phyloP scores from a whole-genome alignment of 1,140 invertebrate genomes.

The Drosophila jambulina region DNA sequence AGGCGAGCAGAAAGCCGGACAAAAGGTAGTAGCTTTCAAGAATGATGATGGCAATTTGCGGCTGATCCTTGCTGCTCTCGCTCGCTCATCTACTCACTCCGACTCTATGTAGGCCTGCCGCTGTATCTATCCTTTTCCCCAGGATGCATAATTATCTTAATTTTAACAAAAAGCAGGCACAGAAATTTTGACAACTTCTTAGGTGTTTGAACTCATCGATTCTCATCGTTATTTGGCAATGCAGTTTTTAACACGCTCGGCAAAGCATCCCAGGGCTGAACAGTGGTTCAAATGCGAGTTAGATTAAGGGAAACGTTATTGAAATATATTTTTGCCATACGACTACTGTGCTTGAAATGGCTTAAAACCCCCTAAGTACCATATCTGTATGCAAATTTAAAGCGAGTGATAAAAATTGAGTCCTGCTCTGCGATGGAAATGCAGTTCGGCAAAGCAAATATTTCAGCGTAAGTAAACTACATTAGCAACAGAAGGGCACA shows the following conservation, averaged over 20 bases:
- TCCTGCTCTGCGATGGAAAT: slow-evolving; percentile 52
- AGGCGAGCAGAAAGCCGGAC: slow-evolving; percentile 42
- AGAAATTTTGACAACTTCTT: neutral
- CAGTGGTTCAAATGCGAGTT: neutral
- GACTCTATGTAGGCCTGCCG: neutral
- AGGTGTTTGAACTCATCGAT: neutral
- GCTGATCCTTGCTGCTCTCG: slow-evolving; percentile 58
- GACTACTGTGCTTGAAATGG: neutral
- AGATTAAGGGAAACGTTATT: neutral
- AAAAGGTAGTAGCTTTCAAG: slow-evolving; percentile 71
- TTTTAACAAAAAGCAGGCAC: slow-evolving; percentile 49
- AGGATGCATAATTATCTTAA: slow-evolving; percentile 66
- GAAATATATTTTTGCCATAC: no score
- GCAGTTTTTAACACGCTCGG: slow-evolving; percentile 36
- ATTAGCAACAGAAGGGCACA: slow-evolving; percentile 60
- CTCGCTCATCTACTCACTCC: neutral
- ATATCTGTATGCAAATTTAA: slow-evolving; percentile 35
- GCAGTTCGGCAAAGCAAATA: slow-evolving; percentile 68
- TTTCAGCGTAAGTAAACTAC: slow-evolving; percentile 76
- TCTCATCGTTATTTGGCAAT: slow-evolving; percentile 12
- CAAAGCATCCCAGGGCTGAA: slow-evolving; percentile 5
- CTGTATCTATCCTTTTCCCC: neutral
- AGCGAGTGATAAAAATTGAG: slow-evolving; percentile 49
- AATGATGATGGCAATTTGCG: slow-evolving; percentile 81
- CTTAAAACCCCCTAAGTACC: slow-evolving; percentile 6